Conservation (phyloP, 2,113 vertebrate species). For the Nanorana parkeri region DNA sequence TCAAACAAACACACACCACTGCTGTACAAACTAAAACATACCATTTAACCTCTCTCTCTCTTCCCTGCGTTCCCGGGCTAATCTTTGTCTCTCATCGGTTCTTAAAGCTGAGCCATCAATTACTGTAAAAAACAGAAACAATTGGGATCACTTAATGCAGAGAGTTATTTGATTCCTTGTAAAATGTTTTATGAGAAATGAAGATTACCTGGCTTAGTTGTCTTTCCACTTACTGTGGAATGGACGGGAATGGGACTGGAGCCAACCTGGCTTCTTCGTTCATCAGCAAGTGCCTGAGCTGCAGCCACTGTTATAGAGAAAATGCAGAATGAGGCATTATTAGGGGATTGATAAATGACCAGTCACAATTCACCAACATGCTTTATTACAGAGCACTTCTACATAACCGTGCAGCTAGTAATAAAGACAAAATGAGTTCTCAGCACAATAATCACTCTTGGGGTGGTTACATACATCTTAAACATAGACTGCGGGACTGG, state of each 20-base stretch:
- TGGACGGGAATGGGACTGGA: constrained; percentile 68
- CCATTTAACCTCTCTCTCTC: constrained; percentile 86
- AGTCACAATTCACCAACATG: too few species aligned
- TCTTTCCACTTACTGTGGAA: constrained; percentile 63
- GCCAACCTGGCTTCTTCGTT: constrained; percentile 81
- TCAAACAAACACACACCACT: too few species aligned
- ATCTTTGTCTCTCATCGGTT: constrained; percentile 87
- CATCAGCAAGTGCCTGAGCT: constrained; percentile 87
- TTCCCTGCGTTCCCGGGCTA: constrained; percentile 91
- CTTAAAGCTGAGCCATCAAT: constrained; percentile 86
- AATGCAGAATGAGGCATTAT: not conserved
- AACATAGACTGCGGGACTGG: too few species aligned
- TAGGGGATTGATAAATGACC: too few species aligned
- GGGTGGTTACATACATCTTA: too few species aligned
- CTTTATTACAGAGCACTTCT: too few species aligned
- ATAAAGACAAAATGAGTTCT: too few species aligned
- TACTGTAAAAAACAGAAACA: constrained; percentile 73
- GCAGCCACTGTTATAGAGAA: constrained; percentile 80
- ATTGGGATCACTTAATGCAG: not conserved
- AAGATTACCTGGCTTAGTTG: constrained; percentile 84
- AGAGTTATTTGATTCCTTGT: not conserved
- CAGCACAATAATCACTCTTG: too few species aligned
- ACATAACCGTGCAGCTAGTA: too few species aligned
- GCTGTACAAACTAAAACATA: constrained; percentile 64
- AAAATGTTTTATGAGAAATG: not conserved